phyloP scores from a whole-genome alignment of 2,113 vertebrate species.

The Bos javanicus region DNA sequence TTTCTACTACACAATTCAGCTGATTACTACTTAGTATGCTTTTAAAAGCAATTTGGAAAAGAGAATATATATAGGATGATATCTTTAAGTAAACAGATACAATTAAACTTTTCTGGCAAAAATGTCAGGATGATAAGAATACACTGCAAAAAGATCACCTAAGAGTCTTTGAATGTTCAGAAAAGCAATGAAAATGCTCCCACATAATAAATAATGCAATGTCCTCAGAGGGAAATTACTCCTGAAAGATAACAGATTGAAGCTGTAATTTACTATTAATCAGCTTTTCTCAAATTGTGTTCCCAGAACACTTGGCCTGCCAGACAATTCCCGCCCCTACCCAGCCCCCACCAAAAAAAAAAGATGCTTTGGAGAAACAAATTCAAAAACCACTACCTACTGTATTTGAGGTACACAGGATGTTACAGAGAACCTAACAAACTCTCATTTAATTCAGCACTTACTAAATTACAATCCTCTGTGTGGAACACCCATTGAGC shows the following conservation, averaged over 20 bases:
- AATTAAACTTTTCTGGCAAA: neutral
- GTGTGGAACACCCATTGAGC: neutral
- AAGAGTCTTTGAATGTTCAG: neutral
- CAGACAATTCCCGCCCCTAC: neutral
- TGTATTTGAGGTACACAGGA: neutral
- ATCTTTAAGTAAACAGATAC: neutral
- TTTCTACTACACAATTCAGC: neutral
- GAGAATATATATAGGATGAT: neutral
- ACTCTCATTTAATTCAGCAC: accelerated
- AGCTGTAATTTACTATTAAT: neutral
- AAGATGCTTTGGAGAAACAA: neutral
- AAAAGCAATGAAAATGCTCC: neutral
- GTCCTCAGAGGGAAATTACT: neutral
- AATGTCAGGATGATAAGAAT: neutral
- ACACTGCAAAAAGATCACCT: neutral
- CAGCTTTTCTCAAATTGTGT: neutral
- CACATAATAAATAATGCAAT: neutral
- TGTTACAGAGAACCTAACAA: neutral
- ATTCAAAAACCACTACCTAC: neutral
- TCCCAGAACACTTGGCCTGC: neutral
- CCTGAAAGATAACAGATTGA: neutral
- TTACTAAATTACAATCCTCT: neutral
- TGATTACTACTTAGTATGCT: neutral
- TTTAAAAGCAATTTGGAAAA: neutral
- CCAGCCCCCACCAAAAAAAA: neutral